Conservation (phyloP, 2,113 vertebrate genomes). For the Athene cunicularia region DNA sequence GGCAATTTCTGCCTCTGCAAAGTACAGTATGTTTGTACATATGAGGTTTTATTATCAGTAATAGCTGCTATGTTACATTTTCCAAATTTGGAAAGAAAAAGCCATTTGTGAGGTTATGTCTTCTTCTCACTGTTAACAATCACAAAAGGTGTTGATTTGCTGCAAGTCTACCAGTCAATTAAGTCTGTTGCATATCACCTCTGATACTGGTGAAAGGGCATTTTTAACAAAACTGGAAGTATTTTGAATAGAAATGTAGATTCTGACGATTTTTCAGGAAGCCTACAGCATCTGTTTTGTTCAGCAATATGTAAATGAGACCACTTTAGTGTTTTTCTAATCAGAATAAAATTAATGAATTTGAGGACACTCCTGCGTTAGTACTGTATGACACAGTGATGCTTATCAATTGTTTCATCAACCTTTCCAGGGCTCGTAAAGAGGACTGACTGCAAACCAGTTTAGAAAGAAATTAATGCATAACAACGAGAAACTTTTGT, state of each 20-base stretch:
- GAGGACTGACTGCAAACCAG: not conserved
- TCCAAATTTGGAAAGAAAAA: not conserved
- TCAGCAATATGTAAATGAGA: not conserved
- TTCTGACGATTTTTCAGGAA: not conserved
- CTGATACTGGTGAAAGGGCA: not conserved
- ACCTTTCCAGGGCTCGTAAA: not conserved
- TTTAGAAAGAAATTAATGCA: not conserved
- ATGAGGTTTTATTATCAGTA: not conserved
- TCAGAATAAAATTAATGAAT: not conserved
- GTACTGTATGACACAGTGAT: not conserved
- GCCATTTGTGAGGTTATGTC: not conserved
- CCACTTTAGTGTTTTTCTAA: not conserved
- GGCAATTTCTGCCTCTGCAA: not conserved
- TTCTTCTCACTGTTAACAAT: not conserved
- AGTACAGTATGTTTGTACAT: not conserved
- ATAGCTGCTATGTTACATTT: not conserved
- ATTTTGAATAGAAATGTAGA: not conserved
- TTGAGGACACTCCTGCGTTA: not conserved
- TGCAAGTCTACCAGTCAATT: not conserved
- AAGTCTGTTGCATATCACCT: not conserved
- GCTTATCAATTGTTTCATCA: not conserved
- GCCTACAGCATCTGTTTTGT: not conserved
- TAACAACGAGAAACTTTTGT: not conserved
- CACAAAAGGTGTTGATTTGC: not conserved
- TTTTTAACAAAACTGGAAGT: not conserved